phyloP scores from a whole-genome alignment of 2,797 vertebrate species.

The Garrulus glandarius region DNA sequence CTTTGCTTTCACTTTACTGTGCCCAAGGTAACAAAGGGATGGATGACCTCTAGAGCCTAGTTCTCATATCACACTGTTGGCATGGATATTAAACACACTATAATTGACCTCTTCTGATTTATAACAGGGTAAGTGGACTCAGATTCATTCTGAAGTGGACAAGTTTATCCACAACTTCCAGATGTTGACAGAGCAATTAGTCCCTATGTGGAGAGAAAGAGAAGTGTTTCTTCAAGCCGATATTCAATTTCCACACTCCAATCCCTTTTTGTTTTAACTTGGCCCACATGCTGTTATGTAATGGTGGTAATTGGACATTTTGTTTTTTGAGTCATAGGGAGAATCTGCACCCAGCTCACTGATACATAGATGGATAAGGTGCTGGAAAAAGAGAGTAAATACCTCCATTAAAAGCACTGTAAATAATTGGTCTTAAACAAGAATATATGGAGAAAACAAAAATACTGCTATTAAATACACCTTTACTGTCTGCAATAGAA shows the following conservation, averaged over 20 bases:
- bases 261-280: conserved; percentile 56
- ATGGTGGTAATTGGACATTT: conserved; percentile 54
- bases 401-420: conserved; percentile 25
- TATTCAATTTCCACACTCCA: conserved; percentile 32
- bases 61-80: not conserved
- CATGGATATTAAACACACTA: not conserved
- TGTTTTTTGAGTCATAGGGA: conserved; percentile 33
- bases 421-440: conserved; percentile 63
- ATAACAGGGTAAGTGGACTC: not conserved
- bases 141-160: not conserved
- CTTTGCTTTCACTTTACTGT: not conserved
- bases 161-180: conserved; percentile 13
- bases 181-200: conserved; percentile 4
- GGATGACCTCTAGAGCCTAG: not conserved
- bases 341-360: conserved; percentile 49
- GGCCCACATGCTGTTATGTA: conserved; percentile 19
- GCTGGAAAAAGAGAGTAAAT: conserved; percentile 16
- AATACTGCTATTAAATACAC: conserved; percentile 54
- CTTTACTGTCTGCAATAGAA: conserved; percentile 33
- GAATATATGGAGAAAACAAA: conserved; percentile 56
- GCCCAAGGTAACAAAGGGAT: not conserved
- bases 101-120: not conserved
- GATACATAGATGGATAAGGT: conserved; percentile 28
- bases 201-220: not conserved
- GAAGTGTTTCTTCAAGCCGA: conserved; percentile 21